Percentiles rank a stretch among this genome's conserved stretches.
These are phyloP conservation scores for Lanistes nyassanus DNA, from an alignment of 1,140 invertebrate species.

Conservation along the genomic window DNA sequence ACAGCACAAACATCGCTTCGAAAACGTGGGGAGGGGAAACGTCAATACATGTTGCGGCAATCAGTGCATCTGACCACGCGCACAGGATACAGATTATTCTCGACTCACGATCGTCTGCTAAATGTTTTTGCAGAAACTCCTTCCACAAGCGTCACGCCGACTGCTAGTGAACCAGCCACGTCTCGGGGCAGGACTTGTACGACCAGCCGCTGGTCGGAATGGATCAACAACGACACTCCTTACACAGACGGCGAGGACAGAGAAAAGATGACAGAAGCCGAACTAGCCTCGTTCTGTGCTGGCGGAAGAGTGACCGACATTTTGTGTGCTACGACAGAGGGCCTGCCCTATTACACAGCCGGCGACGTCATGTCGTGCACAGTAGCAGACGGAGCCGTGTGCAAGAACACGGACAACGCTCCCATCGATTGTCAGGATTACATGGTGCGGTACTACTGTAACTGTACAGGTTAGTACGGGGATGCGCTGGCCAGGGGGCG, in stretches of 20 bases:
- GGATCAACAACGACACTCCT: conserved; percentile 49
- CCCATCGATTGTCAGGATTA: conserved; percentile 55
- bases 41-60: no score
- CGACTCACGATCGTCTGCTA: no score
- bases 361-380: conserved; percentile 31
- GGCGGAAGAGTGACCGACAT: conserved; percentile 30
- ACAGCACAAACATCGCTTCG: no score
- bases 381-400: conserved; percentile 32
- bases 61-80: no score
- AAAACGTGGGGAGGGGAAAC: no score
- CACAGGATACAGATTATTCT: no score
- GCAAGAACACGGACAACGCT: conserved; percentile 24
- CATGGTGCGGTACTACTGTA: conserved; percentile 60
- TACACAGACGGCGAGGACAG: conserved; percentile 36
- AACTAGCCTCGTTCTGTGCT: conserved; percentile 39
- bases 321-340: conserved; percentile 29
- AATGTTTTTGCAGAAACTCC: no score
- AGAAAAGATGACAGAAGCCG: conserved; percentile 44
- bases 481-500: no score
- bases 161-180: no score
- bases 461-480: conserved; percentile 46
- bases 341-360: conserved; percentile 23
- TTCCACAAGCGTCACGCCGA: no score
- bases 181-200: not conserved
- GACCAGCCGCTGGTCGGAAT: conserved; percentile 38